A percentile compares a stretch with the other conserved stretches of the same genome.
Conservation (phyloP, 2,888 invertebrate species). For the Chromoteleia sp. region DNA sequence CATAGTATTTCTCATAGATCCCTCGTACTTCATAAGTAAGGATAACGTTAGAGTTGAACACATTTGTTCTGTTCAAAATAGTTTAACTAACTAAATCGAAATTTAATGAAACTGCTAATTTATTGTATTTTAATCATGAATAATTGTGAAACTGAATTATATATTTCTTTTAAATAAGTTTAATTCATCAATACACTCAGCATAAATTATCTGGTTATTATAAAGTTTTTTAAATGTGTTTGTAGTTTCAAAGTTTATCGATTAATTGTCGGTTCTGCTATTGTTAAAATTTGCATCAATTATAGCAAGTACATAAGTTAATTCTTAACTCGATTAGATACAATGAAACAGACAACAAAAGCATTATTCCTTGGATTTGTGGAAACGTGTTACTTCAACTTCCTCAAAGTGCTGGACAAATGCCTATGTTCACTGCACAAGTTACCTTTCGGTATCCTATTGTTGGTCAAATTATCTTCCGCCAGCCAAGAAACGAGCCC, state of each 20-base stretch:
- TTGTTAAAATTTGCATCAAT: constrained; percentile 33
- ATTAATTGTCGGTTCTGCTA: constrained; percentile 11
- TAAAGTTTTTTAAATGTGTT: constrained; percentile 1
- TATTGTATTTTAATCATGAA: too few relatives aligned
- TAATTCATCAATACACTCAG: too few relatives aligned
- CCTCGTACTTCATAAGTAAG: constrained; percentile 90
- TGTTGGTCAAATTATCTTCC: constrained; percentile 92
- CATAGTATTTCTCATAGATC: constrained; percentile 93
- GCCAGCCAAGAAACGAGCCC: constrained; percentile 92
- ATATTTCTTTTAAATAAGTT: too few relatives aligned
- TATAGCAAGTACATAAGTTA: constrained; percentile 38
- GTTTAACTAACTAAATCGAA: constrained; percentile 12
- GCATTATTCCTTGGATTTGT: constrained; percentile 87
- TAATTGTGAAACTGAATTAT: too few relatives aligned
- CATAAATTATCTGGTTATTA: background rate
- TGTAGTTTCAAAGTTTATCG: constrained; percentile 19
- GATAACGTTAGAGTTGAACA: constrained; percentile 58
- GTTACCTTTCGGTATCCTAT: constrained; percentile 94
- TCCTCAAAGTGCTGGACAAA: constrained; percentile 88
- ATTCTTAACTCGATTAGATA: constrained; percentile 80
- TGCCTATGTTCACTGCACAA: constrained; percentile 91
- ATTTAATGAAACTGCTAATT: too few relatives aligned
- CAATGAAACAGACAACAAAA: constrained; percentile 85
- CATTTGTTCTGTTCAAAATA: constrained; percentile 19
- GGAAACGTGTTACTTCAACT: constrained; percentile 88